These are phyloP conservation scores for Heliconius nattereri DNA, from an alignment of 1,140 invertebrate genomes.

Conservation along the genomic window DNA sequence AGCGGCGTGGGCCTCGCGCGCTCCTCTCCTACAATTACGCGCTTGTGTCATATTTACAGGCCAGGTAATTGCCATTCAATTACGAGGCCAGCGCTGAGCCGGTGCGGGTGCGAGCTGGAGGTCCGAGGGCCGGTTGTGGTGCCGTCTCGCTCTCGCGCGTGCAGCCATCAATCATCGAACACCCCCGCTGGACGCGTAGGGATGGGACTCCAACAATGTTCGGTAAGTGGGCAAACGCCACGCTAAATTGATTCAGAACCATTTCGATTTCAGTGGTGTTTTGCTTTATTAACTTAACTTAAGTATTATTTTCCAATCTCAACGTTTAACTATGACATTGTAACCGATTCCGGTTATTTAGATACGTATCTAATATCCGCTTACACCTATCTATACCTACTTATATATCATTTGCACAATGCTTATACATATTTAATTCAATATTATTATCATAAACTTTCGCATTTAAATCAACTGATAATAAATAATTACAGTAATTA, in stretches of 20 bases:
- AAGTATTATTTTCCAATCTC: background rate
- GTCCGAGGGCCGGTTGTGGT: constrained; percentile 40
- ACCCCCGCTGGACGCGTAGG: constrained; percentile 73
- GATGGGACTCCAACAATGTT: constrained; percentile 74
- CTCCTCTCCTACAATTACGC: constrained; percentile 78
- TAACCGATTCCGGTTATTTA: background rate
- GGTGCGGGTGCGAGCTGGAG: constrained; percentile 61
- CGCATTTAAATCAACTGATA: constrained; percentile 21
- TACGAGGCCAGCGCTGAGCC: constrained; percentile 58
- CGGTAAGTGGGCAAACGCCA: constrained; percentile 76
- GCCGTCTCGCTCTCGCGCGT: constrained; percentile 49
- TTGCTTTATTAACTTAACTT: constrained; percentile 54
- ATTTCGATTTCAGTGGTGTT: constrained; percentile 56
- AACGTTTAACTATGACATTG: background rate
- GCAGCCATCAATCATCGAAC: constrained; percentile 77
- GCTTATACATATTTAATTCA: constrained; percentile 2
- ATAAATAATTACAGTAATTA: constrained; percentile 39
- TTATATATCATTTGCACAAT: background rate
- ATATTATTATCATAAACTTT: constrained; percentile 12
- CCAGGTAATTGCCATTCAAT: constrained; percentile 81
- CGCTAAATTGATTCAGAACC: constrained; percentile 73
- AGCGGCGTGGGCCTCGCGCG: constrained; percentile 68
- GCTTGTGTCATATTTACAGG: constrained; percentile 81
- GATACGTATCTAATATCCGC: background rate
- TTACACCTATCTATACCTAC: background rate